Conservation (phyloP, 2,113 vertebrate species). For the Spilogale gracilis region DNA sequence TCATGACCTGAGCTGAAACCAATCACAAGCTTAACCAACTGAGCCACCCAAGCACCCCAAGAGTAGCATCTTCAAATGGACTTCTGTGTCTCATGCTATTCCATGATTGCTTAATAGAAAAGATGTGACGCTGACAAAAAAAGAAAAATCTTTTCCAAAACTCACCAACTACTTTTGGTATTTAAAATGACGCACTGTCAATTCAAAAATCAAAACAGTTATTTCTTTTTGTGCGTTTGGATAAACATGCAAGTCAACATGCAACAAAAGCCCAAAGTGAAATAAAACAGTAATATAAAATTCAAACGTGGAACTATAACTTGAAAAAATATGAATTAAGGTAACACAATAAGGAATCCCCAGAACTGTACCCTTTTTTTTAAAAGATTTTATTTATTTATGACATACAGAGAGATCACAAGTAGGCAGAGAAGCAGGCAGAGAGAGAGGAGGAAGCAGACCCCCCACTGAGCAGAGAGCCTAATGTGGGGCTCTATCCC, state of each 20-base stretch:
- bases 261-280: background rate
- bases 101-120: background rate
- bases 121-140: background rate
- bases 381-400: background rate
- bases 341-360: background rate
- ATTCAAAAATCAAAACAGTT: conserved; percentile 23
- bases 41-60: background rate
- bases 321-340: background rate
- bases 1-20: background rate
- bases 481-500: no score
- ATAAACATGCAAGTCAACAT: background rate
- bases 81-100: background rate
- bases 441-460: no score
- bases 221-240: background rate
- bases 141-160: background rate
- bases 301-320: background rate
- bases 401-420: no score
- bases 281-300: background rate
- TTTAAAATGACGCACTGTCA: background rate
- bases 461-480: no score
- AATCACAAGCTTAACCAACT: background rate
- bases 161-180: background rate
- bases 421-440: no score
- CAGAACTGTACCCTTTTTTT: background rate
- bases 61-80: background rate